Base-by-base conservation (phyloP, 2,888 invertebrate species). In the Callyntrura guangdongensis region DNA sequence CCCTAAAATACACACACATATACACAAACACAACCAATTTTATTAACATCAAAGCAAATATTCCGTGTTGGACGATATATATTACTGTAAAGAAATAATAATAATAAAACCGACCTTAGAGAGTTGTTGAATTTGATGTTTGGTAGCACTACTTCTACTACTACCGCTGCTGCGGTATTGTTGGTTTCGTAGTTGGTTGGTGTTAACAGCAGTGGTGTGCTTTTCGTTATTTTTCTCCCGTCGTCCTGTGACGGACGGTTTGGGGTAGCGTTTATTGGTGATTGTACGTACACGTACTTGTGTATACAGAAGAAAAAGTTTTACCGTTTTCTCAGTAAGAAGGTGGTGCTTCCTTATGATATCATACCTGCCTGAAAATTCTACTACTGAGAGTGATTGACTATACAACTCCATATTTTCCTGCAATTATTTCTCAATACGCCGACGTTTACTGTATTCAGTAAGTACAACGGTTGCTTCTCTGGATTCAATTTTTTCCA, bases 221-320 rank as follows among this genome's bases (percentile, higher is more conserved):
- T 53, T 25, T 49, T 77, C 77, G 77, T 77, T 53, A 22, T 20
- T 77, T 77, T 74, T 36, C 25, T 74, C 49, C 49, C 74, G 77
- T 77, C 56, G 25, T 53, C 25, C 25, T 77, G 53, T 49, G 49
- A 77, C 69, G 69, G 69, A 36, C 36, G 3, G 36, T 36, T 49
- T 77, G 77, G 77, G 79, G 79, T 81, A 59, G 27, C 36, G 79
- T 11, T 74, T 74, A 47, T 27, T 56, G 59, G 79, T 81, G 79
- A 27, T 74, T 74, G 47, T 47, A 49, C 79, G 27, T 22, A n/a
- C 45, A 27, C 27, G 27, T 27, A 67, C 14, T 27, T 27, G 20
- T 53, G n/a, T 53, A 9, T 64, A 20, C 59, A 36, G 9, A 27
- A 20, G 59, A 25, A 83, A 36, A 83, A 59, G 56, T 20, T 56